A percentile compares a stretch with the other conserved stretches of the same genome.
Evolutionary conservation across 1,140 invertebrate species (phyloP).

Genomic region (Bombus terrestris): DNA sequence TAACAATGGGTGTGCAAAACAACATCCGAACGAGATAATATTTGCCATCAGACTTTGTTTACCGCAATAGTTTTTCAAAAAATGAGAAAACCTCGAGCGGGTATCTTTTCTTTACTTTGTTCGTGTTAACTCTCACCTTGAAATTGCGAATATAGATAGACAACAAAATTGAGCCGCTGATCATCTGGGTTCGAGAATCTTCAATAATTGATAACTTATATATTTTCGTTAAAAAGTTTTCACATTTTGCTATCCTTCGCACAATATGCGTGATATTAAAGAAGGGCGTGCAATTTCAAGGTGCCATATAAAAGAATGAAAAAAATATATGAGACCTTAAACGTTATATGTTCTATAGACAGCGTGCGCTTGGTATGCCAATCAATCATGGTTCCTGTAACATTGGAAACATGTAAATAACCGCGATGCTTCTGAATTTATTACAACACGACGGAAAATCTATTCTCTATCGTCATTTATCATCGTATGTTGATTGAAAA

Average conservation of each 20-base stretch:
- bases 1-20: constrained; percentile 54
- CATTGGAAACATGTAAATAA: constrained; percentile 14
- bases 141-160: constrained; percentile 20
- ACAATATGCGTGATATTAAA: constrained; percentile 6
- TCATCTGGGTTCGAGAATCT: not conserved
- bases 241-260: not conserved
- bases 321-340: constrained; percentile 2
- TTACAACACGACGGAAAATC: constrained; percentile 33
- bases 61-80: not conserved
- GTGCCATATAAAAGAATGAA: not conserved
- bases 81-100: constrained; percentile 13
- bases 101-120: not conserved
- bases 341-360: constrained; percentile 34
- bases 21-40: constrained; percentile 16
- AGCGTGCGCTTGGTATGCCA: constrained; percentile 46
- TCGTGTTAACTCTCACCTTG: constrained; percentile 19
- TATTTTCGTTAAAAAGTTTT: not conserved
- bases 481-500: constrained; percentile 38
- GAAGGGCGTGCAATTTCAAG: constrained; percentile 39
- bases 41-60: constrained; percentile 23
- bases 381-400: constrained; percentile 22
- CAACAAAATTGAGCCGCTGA: constrained; percentile 14
- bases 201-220: not conserved
- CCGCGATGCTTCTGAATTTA: constrained; percentile 14
- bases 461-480: constrained; percentile 36